Evolutionary conservation across 2,888 invertebrate species (phyloP).

Genomic region (Leptinotarsa tumamoca): DNA sequence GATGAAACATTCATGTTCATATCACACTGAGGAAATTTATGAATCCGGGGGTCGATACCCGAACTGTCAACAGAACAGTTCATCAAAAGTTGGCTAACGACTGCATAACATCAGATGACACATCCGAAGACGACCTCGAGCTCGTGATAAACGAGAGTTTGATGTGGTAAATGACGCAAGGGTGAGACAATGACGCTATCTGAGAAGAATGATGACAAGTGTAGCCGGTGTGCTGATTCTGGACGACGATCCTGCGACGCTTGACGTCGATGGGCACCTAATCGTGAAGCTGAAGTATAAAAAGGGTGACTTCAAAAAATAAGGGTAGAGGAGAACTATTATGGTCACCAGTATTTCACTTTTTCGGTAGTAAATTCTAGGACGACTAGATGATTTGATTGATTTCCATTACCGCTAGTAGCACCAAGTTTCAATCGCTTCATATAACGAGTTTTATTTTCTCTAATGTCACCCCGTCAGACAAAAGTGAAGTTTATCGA

Average conservation of each 20-base stretch:
- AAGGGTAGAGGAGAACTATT: not conserved
- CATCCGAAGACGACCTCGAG: constrained; percentile 45
- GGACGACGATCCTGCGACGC: constrained; percentile 48
- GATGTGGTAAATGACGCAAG: constrained; percentile 67
- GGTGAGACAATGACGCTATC: constrained; percentile 67
- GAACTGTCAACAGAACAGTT: constrained; percentile 10
- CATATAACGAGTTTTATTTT: no score
- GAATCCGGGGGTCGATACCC: constrained; percentile 4
- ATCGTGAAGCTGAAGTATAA: not conserved
- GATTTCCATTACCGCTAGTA: no score
- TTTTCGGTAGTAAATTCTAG: no score
- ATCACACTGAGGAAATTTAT: constrained; percentile 5
- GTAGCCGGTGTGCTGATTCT: constrained; percentile 51
- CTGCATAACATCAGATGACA: constrained; percentile 37
- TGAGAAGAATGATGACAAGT: constrained; percentile 65
- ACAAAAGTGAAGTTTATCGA: no score
- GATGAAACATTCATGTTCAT: not conserved
- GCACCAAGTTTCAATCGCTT: no score
- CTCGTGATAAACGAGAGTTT: constrained; percentile 65
- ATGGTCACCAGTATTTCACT: no score
- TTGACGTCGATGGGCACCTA: constrained; percentile 5
- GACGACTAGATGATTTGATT: no score
- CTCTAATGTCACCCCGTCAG: no score
- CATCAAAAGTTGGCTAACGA: constrained; percentile 34
- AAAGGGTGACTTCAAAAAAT: not conserved